A percentile compares a stretch with the other conserved stretches of the same genome.
These are phyloP conservation scores for Apoda limacodes DNA, from an alignment of 2,888 invertebrate genomes.

Conservation along the genomic window DNA sequence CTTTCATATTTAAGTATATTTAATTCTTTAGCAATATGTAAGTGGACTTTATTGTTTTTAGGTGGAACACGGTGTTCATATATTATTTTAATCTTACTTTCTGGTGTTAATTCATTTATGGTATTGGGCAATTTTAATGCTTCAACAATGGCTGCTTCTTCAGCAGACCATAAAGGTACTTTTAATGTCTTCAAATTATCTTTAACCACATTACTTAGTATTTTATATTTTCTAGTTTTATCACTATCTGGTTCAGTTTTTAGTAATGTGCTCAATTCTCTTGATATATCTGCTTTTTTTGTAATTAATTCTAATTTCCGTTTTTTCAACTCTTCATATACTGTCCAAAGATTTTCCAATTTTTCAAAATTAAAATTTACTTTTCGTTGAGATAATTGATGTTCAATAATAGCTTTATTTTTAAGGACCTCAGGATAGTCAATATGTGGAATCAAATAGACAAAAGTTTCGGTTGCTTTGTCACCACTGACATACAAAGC, in stretches of 20 bases:
- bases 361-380: slow-evolving; percentile 63
- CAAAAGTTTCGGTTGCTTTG: slow-evolving; percentile 76
- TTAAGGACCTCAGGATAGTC: slow-evolving; percentile 72
- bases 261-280: slow-evolving; percentile 53
- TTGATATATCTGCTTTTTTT: slow-evolving; percentile 58
- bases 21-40: slow-evolving; percentile 63
- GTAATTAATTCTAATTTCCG: slow-evolving; percentile 63
- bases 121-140: slow-evolving; percentile 77
- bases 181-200: slow-evolving; percentile 75
- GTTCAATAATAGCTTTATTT: slow-evolving; percentile 55
- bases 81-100: slow-evolving; percentile 35
- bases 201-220: slow-evolving; percentile 66
- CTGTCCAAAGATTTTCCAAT: slow-evolving; percentile 71
- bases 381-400: slow-evolving; percentile 68
- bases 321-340: slow-evolving; percentile 67
- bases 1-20: slow-evolving; percentile 70
- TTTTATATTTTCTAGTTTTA: slow-evolving; percentile 62
- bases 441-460: slow-evolving; percentile 75
- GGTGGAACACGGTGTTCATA: slow-evolving; percentile 33
- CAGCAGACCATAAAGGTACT: slow-evolving; percentile 75
- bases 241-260: slow-evolving; percentile 39
- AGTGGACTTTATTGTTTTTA: slow-evolving; percentile 53
- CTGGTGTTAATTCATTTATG: slow-evolving; percentile 74
- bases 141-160: slow-evolving; percentile 75
- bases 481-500: slow-evolving; percentile 77